Evolutionary conservation across 2,888 invertebrate genomes (phyloP).

Genomic region (Drosophila affinis): DNA sequence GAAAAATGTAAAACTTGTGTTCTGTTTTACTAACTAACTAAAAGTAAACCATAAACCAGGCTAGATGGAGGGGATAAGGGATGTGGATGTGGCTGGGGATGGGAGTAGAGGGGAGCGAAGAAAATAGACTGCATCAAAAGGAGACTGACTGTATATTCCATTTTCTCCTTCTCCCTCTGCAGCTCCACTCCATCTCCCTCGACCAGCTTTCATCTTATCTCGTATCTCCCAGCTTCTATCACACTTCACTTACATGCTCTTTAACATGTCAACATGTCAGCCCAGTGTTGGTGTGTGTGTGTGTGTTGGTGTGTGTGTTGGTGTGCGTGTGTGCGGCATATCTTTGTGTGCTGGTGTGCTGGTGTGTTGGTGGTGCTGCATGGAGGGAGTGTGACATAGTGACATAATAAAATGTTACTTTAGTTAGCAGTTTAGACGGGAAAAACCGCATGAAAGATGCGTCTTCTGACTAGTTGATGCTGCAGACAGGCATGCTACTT

Average conservation of each 20-base stretch:
- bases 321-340: constrained; percentile 6
- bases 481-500: not conserved
- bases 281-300: constrained; percentile 10
- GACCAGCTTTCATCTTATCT: constrained; percentile 53
- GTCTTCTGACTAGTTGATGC: constrained; percentile 9
- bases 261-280: constrained; percentile 76
- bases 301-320: constrained; percentile 5
- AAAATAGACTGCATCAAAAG: constrained; percentile 9
- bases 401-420: constrained; percentile 77
- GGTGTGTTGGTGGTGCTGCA: not conserved
- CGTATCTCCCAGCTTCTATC: constrained; percentile 56
- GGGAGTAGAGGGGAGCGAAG: constrained; percentile 5
- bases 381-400: constrained; percentile 64
- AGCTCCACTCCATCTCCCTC: constrained; percentile 40
- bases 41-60: constrained; percentile 70
- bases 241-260: constrained; percentile 79
- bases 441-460: constrained; percentile 32
- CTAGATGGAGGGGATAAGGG: constrained; percentile 2
- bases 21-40: constrained; percentile 68
- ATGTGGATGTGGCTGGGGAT: not conserved
- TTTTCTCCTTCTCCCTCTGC: no score
- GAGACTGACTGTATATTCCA: constrained; percentile 6
- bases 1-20: constrained; percentile 51
- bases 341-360: not conserved
- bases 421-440: constrained; percentile 54